Percentiles rank a stretch among this genome's conserved stretches.
phyloP scores from a whole-genome alignment of 2,888 invertebrate species.

The Apotomis turbidana region DNA sequence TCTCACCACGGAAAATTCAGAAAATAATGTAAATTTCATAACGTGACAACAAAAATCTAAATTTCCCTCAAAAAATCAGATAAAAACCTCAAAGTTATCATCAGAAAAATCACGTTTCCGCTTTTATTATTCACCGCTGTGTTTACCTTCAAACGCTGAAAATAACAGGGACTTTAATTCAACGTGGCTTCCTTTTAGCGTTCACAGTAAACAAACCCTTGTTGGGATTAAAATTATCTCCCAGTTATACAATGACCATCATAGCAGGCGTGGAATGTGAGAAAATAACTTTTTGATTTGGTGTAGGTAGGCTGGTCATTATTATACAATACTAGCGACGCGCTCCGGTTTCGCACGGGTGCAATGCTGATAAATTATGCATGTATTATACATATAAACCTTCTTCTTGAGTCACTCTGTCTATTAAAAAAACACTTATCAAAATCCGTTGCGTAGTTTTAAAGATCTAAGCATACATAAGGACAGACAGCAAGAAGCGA shows the following conservation, averaged over 20 bases:
- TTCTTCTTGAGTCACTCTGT: too few relatives aligned
- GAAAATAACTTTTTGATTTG: background rate
- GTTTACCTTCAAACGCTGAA: constrained; percentile 42
- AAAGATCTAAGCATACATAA: too few relatives aligned
- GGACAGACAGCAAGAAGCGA: too few relatives aligned
- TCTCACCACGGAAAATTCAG: too few relatives aligned
- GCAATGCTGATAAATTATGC: too few relatives aligned
- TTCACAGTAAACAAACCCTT: constrained; percentile 58
- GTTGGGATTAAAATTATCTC: constrained; percentile 65
- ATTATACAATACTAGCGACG: too few relatives aligned
- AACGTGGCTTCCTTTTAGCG: constrained; percentile 63
- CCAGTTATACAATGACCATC: background rate
- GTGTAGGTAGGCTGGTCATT: too few relatives aligned
- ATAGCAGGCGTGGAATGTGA: background rate
- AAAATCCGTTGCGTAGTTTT: too few relatives aligned
- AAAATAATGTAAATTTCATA: background rate
- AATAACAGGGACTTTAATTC: constrained; percentile 61
- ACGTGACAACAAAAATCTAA: background rate
- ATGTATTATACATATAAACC: too few relatives aligned
- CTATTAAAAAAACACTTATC: too few relatives aligned
- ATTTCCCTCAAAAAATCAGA: constrained; percentile 14
- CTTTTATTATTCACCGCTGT: constrained; percentile 44
- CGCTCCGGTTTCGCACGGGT: too few relatives aligned
- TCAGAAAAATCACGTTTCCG: constrained; percentile 43
- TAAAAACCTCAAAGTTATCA: constrained; percentile 29